These are phyloP conservation scores for Agrotis clavis DNA, from an alignment of 2,888 invertebrate species.

Conservation along the genomic window DNA sequence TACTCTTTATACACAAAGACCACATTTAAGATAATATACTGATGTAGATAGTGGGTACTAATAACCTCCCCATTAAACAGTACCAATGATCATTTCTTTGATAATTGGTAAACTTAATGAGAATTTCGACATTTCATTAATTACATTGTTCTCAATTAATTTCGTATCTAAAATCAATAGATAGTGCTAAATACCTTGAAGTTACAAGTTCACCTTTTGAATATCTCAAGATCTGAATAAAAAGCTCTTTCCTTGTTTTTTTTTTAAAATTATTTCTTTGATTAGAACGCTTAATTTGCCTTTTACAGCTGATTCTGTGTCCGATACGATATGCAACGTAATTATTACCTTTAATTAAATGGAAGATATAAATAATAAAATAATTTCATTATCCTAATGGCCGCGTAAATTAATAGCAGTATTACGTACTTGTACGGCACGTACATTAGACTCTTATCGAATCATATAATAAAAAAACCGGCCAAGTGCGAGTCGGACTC, in stretches of 20 bases:
- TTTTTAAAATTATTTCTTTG: not conserved
- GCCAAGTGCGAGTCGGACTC: too few relatives aligned
- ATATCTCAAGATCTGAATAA: constrained; percentile 4
- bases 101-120: constrained; percentile 39
- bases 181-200: constrained; percentile 9
- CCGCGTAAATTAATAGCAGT: not conserved
- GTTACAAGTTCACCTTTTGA: constrained; percentile 16
- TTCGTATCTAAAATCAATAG: constrained; percentile 32
- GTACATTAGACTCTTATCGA: too few relatives aligned
- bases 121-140: constrained; percentile 27
- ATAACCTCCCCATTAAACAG: constrained; percentile 9
- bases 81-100: constrained; percentile 16
- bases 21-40: not conserved
- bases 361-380: not conserved
- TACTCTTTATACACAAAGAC: not conserved
- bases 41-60: not conserved
- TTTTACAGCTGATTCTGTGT: not conserved
- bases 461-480: too few relatives aligned
- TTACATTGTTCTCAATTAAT: constrained; percentile 11
- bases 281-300: constrained; percentile 4
- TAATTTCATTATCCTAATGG: not conserved
- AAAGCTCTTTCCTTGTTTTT: not conserved
- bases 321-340: not conserved
- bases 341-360: not conserved
- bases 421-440: too few relatives aligned